These are phyloP conservation scores for Chironomus tepperi DNA, from an alignment of 1,140 invertebrate species.

Conservation along the genomic window DNA sequence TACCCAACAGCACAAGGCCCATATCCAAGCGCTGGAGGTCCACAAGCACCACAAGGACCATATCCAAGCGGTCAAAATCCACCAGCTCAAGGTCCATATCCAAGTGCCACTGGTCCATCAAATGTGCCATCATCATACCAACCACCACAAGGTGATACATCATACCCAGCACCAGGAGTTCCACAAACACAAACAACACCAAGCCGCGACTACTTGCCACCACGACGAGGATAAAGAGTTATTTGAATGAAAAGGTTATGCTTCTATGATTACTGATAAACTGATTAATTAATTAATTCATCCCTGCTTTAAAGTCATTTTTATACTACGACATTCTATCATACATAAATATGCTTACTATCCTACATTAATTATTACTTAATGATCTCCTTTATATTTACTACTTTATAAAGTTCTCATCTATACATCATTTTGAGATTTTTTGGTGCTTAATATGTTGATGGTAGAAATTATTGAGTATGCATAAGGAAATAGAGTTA, in stretches of 20 bases:
- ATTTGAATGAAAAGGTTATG: too few species aligned
- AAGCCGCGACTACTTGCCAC: slow-evolving; percentile 10
- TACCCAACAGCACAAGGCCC: too few species aligned
- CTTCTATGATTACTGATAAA: too few species aligned
- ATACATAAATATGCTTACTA: not conserved
- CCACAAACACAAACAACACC: not conserved
- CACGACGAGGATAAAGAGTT: not conserved
- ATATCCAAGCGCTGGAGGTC: not conserved
- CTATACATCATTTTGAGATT: too few species aligned
- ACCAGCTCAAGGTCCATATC: slow-evolving; percentile 27
- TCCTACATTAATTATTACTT: not conserved
- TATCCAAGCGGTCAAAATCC: slow-evolving; percentile 17
- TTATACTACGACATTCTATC: not conserved
- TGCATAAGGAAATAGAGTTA: too few species aligned
- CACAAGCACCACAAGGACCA: not conserved
- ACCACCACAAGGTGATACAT: not conserved
- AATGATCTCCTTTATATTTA: not conserved
- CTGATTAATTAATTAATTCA: too few species aligned
- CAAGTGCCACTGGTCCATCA: not conserved
- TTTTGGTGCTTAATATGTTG: too few species aligned
- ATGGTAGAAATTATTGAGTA: too few species aligned
- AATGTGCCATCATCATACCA: not conserved
- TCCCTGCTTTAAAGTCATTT: too few species aligned
- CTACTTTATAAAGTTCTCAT: not conserved
- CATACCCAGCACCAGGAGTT: not conserved